Evolutionary conservation across 2,113 vertebrate species (phyloP).

Genomic region (Serinus canaria): DNA sequence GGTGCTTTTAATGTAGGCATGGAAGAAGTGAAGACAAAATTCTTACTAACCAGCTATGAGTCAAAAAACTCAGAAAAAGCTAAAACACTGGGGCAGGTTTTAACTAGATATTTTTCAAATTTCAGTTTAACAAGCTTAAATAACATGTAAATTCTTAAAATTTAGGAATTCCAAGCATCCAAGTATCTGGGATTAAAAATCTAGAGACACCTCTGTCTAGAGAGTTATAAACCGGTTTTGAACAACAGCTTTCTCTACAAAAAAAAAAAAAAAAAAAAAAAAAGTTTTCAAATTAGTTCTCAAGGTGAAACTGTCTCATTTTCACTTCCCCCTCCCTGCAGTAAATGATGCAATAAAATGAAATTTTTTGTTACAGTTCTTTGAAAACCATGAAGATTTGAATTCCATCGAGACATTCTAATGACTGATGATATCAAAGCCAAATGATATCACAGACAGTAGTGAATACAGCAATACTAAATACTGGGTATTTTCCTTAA

Average conservation of each 20-base stretch:
- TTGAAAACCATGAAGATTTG: not conserved
- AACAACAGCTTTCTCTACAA: not conserved
- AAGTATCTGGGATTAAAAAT: not conserved
- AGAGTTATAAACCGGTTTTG: not conserved
- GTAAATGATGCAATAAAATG: not conserved
- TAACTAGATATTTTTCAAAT: not conserved
- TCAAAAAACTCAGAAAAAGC: not conserved
- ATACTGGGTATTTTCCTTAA: not conserved
- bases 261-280: not conserved
- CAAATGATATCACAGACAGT: not conserved
- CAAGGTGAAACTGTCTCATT: not conserved
- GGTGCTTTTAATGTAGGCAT: not conserved
- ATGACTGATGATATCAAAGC: not conserved
- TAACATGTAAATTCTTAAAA: not conserved
- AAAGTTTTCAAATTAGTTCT: not conserved
- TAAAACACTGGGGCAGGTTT: not conserved
- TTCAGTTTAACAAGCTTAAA: not conserved
- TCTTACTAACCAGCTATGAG: not conserved
- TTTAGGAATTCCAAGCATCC: not conserved
- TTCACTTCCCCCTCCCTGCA: not conserved
- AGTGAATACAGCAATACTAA: not conserved
- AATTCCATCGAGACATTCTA: not conserved
- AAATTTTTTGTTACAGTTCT: not conserved
- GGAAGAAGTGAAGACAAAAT: constrained; percentile 14
- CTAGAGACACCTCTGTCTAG: not conserved